phyloP scores from a whole-genome alignment of 2,888 invertebrate species.

The Lacanobia wlatinum region DNA sequence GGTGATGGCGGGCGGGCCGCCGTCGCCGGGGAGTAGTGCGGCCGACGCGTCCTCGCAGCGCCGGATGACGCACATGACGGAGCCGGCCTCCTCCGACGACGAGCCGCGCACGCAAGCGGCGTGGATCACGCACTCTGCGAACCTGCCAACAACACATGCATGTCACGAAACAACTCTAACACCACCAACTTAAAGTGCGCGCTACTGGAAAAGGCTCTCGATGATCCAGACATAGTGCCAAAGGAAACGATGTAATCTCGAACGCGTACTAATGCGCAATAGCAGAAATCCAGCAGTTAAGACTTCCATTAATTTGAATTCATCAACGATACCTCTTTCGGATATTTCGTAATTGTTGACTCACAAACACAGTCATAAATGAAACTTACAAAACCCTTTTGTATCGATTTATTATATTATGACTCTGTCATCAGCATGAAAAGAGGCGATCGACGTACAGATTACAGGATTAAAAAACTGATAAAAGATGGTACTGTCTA shows the following conservation, averaged over 20 bases:
- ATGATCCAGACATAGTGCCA: neutral
- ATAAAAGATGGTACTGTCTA: constrained; percentile 7
- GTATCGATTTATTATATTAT: constrained; percentile 33
- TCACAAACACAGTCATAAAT: constrained; percentile 11
- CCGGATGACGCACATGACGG: constrained; percentile 92
- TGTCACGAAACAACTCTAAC: neutral
- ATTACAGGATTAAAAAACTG: constrained; percentile 17
- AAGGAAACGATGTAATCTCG: neutral
- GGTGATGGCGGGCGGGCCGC: constrained; percentile 90
- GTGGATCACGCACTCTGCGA: constrained; percentile 92
- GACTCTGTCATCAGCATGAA: constrained; percentile 16
- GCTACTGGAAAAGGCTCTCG: neutral
- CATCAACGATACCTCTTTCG: constrained; percentile 15
- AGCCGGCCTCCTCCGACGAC: constrained; percentile 90
- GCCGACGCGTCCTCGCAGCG: constrained; percentile 92
- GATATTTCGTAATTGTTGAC: constrained; percentile 8
- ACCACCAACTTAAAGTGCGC: neutral
- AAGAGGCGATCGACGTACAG: constrained; percentile 7
- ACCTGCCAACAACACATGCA: constrained; percentile 87
- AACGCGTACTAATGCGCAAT: constrained; percentile 12
- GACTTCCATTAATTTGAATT: constrained; percentile 15
- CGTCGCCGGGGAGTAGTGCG: constrained; percentile 86
- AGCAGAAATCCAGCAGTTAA: neutral
- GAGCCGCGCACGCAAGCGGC: constrained; percentile 92
- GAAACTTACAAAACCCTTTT: constrained; percentile 23